Evolutionary conservation across 2,113 vertebrate genomes (phyloP).

Genomic region (Climacteris rufus): DNA sequence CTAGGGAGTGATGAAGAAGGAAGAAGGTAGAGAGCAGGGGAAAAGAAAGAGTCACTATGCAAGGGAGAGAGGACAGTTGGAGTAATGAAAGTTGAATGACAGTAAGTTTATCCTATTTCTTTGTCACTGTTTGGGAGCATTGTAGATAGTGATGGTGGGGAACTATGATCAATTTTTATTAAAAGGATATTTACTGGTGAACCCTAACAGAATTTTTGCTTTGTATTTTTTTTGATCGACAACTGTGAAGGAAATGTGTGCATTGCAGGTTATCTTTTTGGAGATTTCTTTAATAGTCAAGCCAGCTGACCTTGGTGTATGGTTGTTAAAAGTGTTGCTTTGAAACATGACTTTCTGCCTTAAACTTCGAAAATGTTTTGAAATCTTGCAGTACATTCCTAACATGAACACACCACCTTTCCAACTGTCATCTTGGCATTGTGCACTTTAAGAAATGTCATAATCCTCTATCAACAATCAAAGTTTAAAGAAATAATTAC

Average conservation of each 20-base stretch:
- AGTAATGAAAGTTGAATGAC: neutral
- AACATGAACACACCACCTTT: neutral
- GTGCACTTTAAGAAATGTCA: neutral
- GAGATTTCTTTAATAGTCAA: neutral
- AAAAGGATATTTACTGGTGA: neutral
- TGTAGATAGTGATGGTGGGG: neutral
- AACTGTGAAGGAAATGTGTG: neutral
- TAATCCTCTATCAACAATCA: neutral
- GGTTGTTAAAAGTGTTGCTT: neutral
- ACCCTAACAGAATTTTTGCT: neutral
- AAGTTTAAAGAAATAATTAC: neutral
- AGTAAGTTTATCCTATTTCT: neutral
- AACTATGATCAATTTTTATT: neutral
- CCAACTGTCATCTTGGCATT: neutral
- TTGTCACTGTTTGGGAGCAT: neutral
- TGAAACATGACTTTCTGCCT: neutral
- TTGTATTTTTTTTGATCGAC: neutral
- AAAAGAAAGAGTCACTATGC: neutral
- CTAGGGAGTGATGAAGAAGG: neutral
- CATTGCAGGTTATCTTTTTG: neutral
- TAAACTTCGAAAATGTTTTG: neutral
- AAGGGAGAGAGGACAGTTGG: neutral
- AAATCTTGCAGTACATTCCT: neutral
- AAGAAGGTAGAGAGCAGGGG: neutral
- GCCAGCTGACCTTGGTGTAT: neutral